Evolutionary conservation across 30 jellyfish, hydroid and myxozoan species (phyloP).

Genomic region (Aurelia aurita): DNA sequence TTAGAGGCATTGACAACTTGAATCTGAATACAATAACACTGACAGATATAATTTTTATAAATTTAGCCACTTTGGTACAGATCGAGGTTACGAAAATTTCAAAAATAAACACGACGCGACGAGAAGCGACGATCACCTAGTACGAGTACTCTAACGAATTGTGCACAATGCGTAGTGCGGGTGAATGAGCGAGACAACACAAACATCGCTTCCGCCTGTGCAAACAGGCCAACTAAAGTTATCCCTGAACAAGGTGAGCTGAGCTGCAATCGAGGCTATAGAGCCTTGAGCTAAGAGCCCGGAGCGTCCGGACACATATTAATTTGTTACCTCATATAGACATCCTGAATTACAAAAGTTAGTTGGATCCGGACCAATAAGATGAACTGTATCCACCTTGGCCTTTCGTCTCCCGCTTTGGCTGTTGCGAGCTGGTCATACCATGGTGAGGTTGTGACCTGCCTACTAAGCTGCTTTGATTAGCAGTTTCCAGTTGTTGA

Average conservation of each 20-base stretch:
- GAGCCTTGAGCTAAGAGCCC: too few relatives aligned
- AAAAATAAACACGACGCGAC: constrained; percentile 56
- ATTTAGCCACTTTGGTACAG: constrained; percentile 75
- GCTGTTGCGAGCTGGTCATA: constrained; percentile 68
- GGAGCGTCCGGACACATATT: constrained; percentile 1
- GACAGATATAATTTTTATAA: constrained; percentile 56
- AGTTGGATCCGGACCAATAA: constrained; percentile 62
- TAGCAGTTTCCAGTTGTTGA: constrained; percentile 58
- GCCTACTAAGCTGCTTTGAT: constrained; percentile 44
- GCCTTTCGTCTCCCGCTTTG: constrained; percentile 57
- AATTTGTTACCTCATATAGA: constrained; percentile 33
- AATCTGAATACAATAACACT: constrained; percentile 35
- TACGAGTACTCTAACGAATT: constrained; percentile 1
- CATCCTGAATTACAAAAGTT: constrained; percentile 28
- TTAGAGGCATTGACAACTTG: constrained; percentile 14
- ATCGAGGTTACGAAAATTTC: constrained; percentile 62
- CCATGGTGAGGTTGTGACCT: constrained; percentile 55
- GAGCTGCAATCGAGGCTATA: background rate
- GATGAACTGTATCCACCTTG: constrained; percentile 39
- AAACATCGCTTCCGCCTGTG: background rate
- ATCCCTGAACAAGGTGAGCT: constrained; percentile 23
- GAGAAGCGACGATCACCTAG: constrained; percentile 31
- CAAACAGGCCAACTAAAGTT: constrained; percentile 17
- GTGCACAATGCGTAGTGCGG: background rate
- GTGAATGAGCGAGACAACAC: too few relatives aligned